Percentiles rank a stretch among this genome's conserved stretches.
Conservation (phyloP, 2,113 vertebrate species). For the Acanthisitta chloris region DNA sequence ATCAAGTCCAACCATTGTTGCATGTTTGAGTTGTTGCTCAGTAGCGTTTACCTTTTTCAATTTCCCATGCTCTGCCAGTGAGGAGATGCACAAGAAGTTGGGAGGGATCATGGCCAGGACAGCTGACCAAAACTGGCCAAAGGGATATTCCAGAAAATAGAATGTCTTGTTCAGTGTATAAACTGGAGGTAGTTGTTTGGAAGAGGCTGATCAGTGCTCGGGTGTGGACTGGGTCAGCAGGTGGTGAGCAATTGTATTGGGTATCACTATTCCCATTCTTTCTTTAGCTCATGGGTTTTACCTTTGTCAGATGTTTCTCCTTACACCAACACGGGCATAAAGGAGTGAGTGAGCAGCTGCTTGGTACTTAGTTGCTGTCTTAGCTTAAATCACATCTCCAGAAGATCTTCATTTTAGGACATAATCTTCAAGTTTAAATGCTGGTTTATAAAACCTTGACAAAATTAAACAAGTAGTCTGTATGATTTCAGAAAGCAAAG, state of each 20-base stretch:
- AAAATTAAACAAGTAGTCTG: neutral
- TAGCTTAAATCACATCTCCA: neutral
- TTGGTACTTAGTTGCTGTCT: neutral
- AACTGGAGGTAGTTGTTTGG: no score
- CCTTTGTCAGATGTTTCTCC: neutral
- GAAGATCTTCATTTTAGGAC: neutral
- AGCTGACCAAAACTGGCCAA: neutral
- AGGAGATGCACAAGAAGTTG: neutral
- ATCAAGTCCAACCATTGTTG: fast-evolving
- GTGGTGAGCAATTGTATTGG: neutral
- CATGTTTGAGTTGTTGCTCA: neutral
- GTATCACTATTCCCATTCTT: neutral
- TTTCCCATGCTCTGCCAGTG: neutral
- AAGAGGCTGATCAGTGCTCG: neutral
- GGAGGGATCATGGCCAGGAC: neutral
- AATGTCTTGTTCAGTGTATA: neutral
- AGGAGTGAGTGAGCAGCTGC: neutral
- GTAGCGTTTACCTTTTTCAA: neutral
- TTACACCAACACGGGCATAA: no score
- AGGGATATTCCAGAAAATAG: neutral
- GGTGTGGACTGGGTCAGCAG: fast-evolving
- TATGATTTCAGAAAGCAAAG: neutral
- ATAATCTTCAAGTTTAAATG: neutral
- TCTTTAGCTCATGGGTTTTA: no score
- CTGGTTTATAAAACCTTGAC: neutral